Evolutionary conservation across 2,888 invertebrate genomes (phyloP), one percentile per base, ranked within the genome.

Genomic region (Hermaeophaga mercurialis): DNA sequence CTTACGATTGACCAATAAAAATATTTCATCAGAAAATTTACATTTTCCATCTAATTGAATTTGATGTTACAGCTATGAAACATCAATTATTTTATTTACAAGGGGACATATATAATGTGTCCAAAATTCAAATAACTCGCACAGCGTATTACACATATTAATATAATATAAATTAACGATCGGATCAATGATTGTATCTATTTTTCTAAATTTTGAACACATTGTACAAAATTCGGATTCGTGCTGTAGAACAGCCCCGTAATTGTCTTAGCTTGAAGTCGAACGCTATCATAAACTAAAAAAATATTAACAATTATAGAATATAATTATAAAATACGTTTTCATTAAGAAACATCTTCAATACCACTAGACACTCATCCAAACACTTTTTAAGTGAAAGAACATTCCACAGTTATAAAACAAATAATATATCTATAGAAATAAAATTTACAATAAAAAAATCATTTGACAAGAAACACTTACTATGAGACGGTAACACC

Each of bases 61-160:
- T 22, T 70, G 64, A 68, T 66, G 67, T 73, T 72, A 73, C 74
- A 73, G 73, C 72, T 73, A 73, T 70, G 70, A 70, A 53, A 38
- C 22, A 39, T 18, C 15, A 18, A 36, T n/a, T 64, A 41, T 68
- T 63, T 41, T 67, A 66, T 68, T 41, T 67, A 69, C 66, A 67
- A 59, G 58, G 24, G 26, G 48, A 48, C 38, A 22, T 39, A 45
- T 5, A 45, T 45, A 43, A 43, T 43, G 43, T 43, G 11, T 43
- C 24, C 43, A 43, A 43, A 43, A 43, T 43, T 43, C 11, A 26
- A 24, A 14, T 7, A 39, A 22, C 22, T 22, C 22, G 4, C 3
- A 22, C 18, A 3, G 4, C 12, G 5, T 38, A 5, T 38, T 15
- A 38, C 38, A 15, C 8, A 18, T 18, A 38, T 38, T 38, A 38